These are phyloP conservation scores for Euura lappo DNA, from an alignment of 1,140 invertebrate species.

Conservation along the genomic window DNA sequence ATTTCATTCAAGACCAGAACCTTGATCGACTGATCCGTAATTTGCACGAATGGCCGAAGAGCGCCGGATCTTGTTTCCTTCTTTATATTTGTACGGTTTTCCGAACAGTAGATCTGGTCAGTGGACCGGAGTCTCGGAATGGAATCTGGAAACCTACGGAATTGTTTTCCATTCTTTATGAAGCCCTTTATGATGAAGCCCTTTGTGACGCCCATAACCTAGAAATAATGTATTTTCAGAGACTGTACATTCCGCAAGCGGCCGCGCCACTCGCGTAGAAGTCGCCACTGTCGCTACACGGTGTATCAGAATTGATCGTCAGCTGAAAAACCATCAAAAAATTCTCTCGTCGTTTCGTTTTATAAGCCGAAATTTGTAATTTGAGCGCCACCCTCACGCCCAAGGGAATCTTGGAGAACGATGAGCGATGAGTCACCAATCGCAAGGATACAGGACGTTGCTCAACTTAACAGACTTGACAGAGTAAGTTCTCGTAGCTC, in stretches of 20 bases:
- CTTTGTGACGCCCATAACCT: neutral
- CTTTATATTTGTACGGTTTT: too few species aligned
- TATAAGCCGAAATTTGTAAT: neutral
- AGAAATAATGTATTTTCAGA: neutral
- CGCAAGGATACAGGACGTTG: neutral
- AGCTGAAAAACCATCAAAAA: neutral
- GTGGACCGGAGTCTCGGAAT: too few species aligned
- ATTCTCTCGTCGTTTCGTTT: neutral
- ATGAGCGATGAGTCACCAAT: neutral
- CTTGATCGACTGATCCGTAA: too few species aligned
- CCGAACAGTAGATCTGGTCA: too few species aligned
- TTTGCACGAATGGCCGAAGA: too few species aligned
- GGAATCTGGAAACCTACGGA: too few species aligned
- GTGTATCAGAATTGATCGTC: neutral
- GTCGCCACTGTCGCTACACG: constrained; percentile 4
- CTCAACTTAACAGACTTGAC: neutral
- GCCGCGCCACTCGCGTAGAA: neutral
- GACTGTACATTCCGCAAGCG: neutral
- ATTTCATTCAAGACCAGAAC: too few species aligned
- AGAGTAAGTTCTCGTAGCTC: neutral
- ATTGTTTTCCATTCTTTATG: too few species aligned
- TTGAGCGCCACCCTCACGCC: neutral
- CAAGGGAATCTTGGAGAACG: neutral
- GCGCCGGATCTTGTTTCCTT: too few species aligned
- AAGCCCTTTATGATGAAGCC: too few species aligned